Evolutionary conservation across 2,113 vertebrate genomes (phyloP).

Genomic region (Rhinolophus ferrumequinum): DNA sequence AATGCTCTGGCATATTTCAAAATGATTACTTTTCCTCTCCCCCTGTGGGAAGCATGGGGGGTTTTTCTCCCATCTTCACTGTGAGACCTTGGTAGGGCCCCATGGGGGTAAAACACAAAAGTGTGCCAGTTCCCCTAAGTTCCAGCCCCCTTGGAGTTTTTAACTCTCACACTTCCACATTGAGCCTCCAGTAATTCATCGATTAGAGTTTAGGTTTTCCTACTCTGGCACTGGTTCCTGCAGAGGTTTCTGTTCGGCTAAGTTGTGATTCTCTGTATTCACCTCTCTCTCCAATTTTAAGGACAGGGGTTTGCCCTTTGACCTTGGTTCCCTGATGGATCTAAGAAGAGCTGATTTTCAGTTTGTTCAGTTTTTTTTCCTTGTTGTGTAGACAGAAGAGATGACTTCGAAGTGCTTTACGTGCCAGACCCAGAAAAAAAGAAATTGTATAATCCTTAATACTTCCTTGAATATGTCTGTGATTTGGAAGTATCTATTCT

Average conservation of each 20-base stretch:
- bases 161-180: not conserved
- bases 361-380: not conserved
- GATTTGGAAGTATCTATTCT: not conserved
- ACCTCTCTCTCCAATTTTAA: not conserved
- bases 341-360: not conserved
- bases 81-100: not conserved
- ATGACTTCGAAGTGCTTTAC: not conserved
- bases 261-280: not conserved
- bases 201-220: not conserved
- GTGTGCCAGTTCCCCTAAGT: not conserved
- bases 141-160: not conserved
- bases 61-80: not conserved
- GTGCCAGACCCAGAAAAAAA: not conserved
- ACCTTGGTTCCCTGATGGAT: not conserved
- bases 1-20: not conserved
- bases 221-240: not conserved
- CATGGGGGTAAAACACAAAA: not conserved
- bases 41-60: not conserved
- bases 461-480: not conserved
- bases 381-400: not conserved
- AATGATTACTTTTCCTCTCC: not conserved
- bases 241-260: not conserved
- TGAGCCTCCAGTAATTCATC: not conserved
- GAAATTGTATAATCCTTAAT: not conserved
- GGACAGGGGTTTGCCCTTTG: not conserved